Base-by-base conservation (phyloP, 2,113 vertebrate genomes). In the Cochlearius cochlearius region DNA sequence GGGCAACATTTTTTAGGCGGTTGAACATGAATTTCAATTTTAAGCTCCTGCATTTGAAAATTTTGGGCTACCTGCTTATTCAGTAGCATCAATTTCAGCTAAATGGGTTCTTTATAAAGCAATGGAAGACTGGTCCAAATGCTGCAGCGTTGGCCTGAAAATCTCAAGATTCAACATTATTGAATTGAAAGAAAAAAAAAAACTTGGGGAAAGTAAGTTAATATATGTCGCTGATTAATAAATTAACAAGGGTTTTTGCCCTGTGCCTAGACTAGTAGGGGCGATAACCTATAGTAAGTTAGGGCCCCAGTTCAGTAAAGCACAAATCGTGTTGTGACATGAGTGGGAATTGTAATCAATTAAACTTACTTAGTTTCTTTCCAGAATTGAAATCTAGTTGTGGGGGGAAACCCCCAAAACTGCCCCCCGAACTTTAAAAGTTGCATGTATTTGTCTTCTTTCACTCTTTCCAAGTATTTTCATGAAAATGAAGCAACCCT, bases 191-290 rank as follows among this genome's bases (percentile, higher is more conserved):
- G 11, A 30, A 59, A 29, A 43, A 43, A 43, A 43, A 43, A 43
- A 43, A 43, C 41, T 43, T 43, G 15, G 34, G 47, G n/a, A 80
- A 32, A 43, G 19, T 74, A 50, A 55, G 11, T 81, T 60, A 41
- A 20, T 41, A 3, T 0, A 0, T 60, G 32, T 50, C 2, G 4
- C 29, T 77, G 16, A 1, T 62, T 60, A 56, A 19, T 50, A 47
- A 78, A 50, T 60, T 49, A 69, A 59, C 6, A 4, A 32, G 5
- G 2, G 4, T 62, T 88, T 86, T 77, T 77, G 62, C 9, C 21
- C 17, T 71, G 3, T 80, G 19, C 17, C 60, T 86, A 5, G 25
- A 11, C 20, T 56, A 32, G 32, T 56, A 66, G 41, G 27, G 36
- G 10, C 3, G 3, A 23, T 89, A 73, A 45, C 34, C 9, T 30